These are phyloP conservation scores for Glossosoma conforme DNA, from an alignment of 1,140 invertebrate species.

Conservation along the genomic window DNA sequence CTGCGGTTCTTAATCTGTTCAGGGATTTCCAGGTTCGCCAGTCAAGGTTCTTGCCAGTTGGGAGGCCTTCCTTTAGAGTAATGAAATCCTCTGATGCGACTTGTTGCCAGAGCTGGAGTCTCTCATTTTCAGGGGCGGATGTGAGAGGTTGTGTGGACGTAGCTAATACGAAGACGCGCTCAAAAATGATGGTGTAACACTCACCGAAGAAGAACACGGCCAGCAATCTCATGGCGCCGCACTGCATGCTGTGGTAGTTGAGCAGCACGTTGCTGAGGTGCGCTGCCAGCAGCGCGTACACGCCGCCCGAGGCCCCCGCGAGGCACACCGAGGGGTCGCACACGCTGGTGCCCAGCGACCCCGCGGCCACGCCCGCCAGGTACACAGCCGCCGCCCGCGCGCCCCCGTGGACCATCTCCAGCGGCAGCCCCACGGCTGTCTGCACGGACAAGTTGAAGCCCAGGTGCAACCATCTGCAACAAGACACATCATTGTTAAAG, in stretches of 20 bases:
- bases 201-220: conserved; percentile 89
- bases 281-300: conserved; percentile 89
- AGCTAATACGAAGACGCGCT: too few relatives aligned
- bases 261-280: conserved; percentile 92
- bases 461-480: conserved; percentile 85
- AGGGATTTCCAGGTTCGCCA: too few relatives aligned
- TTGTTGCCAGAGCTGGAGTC: too few relatives aligned
- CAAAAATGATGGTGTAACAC: too few relatives aligned
- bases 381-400: conserved; percentile 86
- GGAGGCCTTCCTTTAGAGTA: too few relatives aligned
- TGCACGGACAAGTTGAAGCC: conserved; percentile 93
- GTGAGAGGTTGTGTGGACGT: too few relatives aligned
- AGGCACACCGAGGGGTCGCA: conserved; percentile 91
- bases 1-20: too few relatives aligned
- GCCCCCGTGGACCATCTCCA: conserved; percentile 97
- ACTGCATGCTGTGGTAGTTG: conserved; percentile 96
- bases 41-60: too few relatives aligned
- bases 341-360: conserved; percentile 89
- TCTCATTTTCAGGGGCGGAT: too few relatives aligned
- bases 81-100: too few relatives aligned
- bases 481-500: neutral
- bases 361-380: conserved; percentile 88
- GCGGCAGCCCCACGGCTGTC: conserved; percentile 72
- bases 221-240: conserved; percentile 83
- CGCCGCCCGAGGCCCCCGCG: conserved; percentile 90